phyloP scores from a whole-genome alignment of 2,113 vertebrate genomes.

The Petaurus breviceps region DNA sequence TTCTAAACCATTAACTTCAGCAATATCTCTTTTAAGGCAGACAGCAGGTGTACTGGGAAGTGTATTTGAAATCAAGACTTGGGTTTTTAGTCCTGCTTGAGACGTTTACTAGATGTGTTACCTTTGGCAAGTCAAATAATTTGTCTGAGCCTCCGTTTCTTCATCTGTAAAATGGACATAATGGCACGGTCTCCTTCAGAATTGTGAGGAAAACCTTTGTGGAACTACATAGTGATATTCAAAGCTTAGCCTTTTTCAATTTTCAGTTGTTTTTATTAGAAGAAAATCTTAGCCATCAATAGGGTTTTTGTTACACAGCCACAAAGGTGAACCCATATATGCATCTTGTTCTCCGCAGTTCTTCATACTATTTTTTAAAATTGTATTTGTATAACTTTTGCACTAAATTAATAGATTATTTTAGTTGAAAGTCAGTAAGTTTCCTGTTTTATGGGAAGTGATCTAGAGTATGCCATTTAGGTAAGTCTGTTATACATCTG shows the following conservation, averaged over 20 bases:
- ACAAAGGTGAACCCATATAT: not conserved
- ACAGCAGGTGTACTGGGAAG: not conserved
- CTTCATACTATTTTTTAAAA: not conserved
- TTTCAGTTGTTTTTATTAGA: not conserved
- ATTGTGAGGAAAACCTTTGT: not conserved
- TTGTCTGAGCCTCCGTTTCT: not conserved
- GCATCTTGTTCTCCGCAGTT: not conserved
- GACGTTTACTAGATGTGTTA: not conserved
- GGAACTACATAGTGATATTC: no score
- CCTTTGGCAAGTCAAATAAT: no score
- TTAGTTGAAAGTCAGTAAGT: not conserved
- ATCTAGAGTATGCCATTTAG: not conserved
- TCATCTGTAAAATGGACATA: not conserved
- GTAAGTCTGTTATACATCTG: not conserved
- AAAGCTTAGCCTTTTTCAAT: not conserved
- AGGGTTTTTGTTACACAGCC: not conserved
- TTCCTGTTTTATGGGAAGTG: not conserved
- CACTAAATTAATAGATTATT: not conserved
- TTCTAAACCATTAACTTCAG: not conserved
- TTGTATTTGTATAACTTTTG: not conserved
- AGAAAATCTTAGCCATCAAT: not conserved
- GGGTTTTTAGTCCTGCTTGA: not conserved
- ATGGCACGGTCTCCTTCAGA: not conserved
- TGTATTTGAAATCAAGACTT: not conserved
- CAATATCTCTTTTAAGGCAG: not conserved